Evolutionary conservation across 2,888 invertebrate species (phyloP).

Genomic region (Xanthorhoe spadicearia): DNA sequence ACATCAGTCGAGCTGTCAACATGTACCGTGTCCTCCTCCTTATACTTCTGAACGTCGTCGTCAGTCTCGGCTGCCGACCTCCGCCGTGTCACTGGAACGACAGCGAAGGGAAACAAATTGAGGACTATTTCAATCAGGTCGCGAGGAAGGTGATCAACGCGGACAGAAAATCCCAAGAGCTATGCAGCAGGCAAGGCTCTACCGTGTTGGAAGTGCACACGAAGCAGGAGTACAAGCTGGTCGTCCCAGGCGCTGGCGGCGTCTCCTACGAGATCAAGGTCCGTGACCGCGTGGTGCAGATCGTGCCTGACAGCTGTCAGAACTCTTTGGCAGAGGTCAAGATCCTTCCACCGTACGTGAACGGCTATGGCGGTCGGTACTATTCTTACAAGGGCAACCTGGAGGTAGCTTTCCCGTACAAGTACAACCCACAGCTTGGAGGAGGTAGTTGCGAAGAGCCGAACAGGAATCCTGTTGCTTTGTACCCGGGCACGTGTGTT

Average conservation of each 20-base stretch:
- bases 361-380: conserved; percentile 21
- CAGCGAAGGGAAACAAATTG: conserved; percentile 13
- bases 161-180: conserved; percentile 23
- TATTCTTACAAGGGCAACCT: conserved; percentile 10
- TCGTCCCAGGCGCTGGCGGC: conserved; percentile 15
- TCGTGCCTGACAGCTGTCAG: conserved; percentile 26
- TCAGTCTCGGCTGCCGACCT: conserved; percentile 30
- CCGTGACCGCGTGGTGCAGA: conserved; percentile 25
- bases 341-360: conserved; percentile 34
- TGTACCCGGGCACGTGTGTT: neutral
- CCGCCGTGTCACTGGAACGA: conserved; percentile 40
- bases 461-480: neutral
- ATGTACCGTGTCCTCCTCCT: conserved; percentile 34
- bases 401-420: conserved; percentile 33
- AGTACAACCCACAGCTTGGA: conserved; percentile 21
- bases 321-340: conserved; percentile 26
- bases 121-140: conserved; percentile 36
- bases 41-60: conserved; percentile 19
- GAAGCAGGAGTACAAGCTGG: conserved; percentile 19
- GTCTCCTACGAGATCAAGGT: conserved; percentile 29
- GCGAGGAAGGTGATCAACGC: conserved; percentile 36
- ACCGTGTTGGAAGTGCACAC: conserved; percentile 27
- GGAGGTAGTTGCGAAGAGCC: conserved; percentile 26
- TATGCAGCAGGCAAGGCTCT: conserved; percentile 31
- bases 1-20: neutral